Evolutionary conservation across 2,797 vertebrate genomes (phyloP).

Genomic region (Molossus molossus): DNA sequence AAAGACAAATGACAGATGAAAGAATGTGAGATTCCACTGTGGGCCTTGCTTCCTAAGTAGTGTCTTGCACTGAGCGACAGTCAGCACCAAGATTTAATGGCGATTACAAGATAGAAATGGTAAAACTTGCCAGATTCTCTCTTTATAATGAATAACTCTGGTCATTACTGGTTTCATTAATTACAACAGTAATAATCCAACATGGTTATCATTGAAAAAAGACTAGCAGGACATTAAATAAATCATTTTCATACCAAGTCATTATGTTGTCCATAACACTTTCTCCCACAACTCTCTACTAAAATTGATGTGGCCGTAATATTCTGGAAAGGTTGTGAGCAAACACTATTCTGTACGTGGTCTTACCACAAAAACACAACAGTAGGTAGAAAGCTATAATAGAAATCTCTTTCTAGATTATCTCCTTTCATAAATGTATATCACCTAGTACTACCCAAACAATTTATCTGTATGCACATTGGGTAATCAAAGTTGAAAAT

Average conservation of each 20-base stretch:
- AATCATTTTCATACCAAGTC: constrained; percentile 31
- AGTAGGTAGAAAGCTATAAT: not conserved
- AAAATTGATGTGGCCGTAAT: constrained; percentile 4
- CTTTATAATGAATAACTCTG: constrained; percentile 14
- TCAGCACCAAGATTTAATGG: not conserved
- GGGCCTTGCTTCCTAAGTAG: not conserved
- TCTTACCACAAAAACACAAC: constrained; percentile 14
- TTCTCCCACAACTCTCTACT: constrained; percentile 13
- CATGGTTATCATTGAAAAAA: not conserved
- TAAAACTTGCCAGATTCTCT: not conserved
- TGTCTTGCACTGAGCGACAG: not conserved
- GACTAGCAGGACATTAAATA: not conserved
- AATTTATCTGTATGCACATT: not conserved
- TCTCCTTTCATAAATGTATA: not conserved
- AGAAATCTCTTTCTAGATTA: constrained; percentile 4
- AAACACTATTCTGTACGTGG: not conserved
- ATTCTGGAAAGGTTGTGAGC: not conserved
- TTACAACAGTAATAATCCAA: constrained; percentile 6
- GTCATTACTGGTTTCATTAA: not conserved
- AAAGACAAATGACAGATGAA: constrained; percentile 48
- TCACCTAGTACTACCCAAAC: not conserved
- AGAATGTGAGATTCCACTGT: not conserved
- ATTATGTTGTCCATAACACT: not conserved
- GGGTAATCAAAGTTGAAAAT: not conserved
- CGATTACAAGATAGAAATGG: not conserved